phyloP scores from a whole-genome alignment of 2,797 vertebrate species.

The Sarcoramphus papa region DNA sequence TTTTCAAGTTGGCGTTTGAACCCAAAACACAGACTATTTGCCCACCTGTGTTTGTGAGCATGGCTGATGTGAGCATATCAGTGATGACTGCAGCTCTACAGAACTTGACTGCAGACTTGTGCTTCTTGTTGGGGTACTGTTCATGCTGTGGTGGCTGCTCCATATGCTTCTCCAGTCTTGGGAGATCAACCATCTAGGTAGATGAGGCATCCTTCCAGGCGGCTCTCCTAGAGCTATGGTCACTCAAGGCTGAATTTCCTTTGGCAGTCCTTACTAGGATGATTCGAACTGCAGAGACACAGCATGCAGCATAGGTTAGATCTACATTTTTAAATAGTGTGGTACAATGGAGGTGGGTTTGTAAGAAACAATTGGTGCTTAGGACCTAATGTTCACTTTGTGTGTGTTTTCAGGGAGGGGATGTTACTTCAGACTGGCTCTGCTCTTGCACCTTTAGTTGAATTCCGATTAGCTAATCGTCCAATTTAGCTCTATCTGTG shows the following conservation, averaged over 20 bases:
- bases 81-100: background rate
- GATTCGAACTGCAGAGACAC: background rate
- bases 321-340: background rate
- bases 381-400: background rate
- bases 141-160: background rate
- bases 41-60: background rate
- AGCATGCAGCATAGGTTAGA: background rate
- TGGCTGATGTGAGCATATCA: background rate
- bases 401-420: background rate
- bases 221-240: background rate
- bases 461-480: background rate
- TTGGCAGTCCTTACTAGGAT: background rate
- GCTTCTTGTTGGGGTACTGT: background rate
- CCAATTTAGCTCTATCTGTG: background rate
- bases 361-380: background rate
- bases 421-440: background rate
- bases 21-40: background rate
- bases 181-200: background rate
- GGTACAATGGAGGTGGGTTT: rapidly evolving
- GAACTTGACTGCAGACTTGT: background rate
- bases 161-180: background rate
- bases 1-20: background rate
- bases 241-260: background rate
- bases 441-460: background rate
- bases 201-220: background rate